These are phyloP conservation scores for Dyspetes luteomarginatus DNA, from an alignment of 2,888 invertebrate genomes.

Conservation along the genomic window DNA sequence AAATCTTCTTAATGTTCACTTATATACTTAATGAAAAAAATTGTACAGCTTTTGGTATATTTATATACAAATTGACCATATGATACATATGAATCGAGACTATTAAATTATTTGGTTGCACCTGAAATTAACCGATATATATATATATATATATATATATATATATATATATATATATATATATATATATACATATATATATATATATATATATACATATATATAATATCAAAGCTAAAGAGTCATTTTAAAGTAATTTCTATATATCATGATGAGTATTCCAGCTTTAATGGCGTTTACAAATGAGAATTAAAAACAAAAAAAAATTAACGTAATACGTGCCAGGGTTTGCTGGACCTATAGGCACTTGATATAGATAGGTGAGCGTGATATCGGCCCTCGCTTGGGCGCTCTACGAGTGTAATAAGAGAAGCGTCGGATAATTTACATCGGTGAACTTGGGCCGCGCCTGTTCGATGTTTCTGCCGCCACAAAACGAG, in stretches of 20 bases:
- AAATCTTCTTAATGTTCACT: no score
- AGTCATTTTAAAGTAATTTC: constrained; percentile 16
- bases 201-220: no score
- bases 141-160: no score
- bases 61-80: background rate
- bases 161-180: no score
- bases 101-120: constrained; percentile 18
- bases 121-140: constrained; percentile 23
- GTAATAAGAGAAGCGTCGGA: constrained; percentile 56
- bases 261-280: constrained; percentile 5
- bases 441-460: constrained; percentile 57
- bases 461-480: constrained; percentile 40
- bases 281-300: constrained; percentile 17
- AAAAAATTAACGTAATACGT: constrained; percentile 25
- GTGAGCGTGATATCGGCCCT: constrained; percentile 41
- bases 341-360: background rate
- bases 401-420: constrained; percentile 7
- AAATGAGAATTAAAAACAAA: background rate
- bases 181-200: no score
- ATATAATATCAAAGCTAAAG: constrained; percentile 26
- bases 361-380: constrained; percentile 22
- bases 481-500: constrained; percentile 46
- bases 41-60: no score
- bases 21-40: no score
- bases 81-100: background rate